Conservation (phyloP, 1,140 invertebrate species). For the Physella acuta region DNA sequence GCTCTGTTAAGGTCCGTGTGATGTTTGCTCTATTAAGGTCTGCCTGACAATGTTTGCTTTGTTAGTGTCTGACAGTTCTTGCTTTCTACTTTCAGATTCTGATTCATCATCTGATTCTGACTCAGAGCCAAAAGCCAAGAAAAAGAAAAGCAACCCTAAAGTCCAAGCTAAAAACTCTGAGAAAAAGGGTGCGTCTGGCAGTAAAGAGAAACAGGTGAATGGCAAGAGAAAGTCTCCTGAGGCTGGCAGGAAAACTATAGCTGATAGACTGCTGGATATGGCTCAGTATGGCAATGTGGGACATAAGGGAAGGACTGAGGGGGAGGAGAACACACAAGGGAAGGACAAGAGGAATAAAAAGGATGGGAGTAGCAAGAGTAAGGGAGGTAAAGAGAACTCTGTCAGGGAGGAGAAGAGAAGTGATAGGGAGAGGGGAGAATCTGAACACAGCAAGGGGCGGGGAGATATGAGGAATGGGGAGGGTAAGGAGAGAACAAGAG, state of each 20-base stretch:
- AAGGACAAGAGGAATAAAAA: background rate
- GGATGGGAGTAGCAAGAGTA: background rate
- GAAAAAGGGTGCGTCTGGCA: conserved; percentile 5
- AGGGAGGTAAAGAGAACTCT: no score
- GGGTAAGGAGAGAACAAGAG: conserved; percentile 3
- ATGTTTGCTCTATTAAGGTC: background rate
- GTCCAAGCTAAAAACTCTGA: conserved; percentile 1
- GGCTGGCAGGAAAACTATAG: conserved; percentile 2
- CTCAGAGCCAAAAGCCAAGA: background rate
- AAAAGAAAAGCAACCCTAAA: background rate
- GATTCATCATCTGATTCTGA: conserved; percentile 16
- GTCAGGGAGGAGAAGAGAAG: no score
- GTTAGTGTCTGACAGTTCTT: background rate
- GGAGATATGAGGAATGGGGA: conserved; percentile 6
- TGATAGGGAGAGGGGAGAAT: background rate
- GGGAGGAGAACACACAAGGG: background rate
- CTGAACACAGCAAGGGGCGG: background rate
- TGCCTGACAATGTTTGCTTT: background rate
- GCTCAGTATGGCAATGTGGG: conserved; percentile 20
- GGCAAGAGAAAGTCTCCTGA: background rate
- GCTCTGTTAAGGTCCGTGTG: background rate
- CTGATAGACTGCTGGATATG: conserved; percentile 18
- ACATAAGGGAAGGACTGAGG: no score
- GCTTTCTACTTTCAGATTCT: conserved; percentile 6
- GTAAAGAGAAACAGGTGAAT: background rate